These are phyloP conservation scores for Listronotus oregonensis DNA, from an alignment of 1,140 invertebrate genomes.

Conservation along the genomic window DNA sequence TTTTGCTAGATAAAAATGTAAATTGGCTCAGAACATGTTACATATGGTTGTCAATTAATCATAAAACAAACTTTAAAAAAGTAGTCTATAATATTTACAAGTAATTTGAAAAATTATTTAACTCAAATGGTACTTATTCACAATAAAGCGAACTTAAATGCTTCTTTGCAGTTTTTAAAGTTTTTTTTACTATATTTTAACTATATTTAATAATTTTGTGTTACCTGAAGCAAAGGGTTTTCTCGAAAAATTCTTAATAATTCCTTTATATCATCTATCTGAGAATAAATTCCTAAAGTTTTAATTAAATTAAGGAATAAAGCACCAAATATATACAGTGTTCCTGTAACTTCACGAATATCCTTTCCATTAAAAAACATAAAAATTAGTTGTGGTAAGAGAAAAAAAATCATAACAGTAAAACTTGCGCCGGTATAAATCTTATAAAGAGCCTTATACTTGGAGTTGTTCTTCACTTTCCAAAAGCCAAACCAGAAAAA, in stretches of 20 bases:
- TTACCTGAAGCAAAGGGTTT: slow-evolving; percentile 6
- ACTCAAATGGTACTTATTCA: no score
- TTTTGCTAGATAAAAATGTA: no score
- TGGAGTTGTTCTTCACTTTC: not conserved
- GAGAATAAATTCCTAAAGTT: not conserved
- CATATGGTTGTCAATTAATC: no score
- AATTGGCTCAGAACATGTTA: no score
- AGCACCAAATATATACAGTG: not conserved
- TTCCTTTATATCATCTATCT: not conserved
- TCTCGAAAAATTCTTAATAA: not conserved
- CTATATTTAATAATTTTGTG: no score
- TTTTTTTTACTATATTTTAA: no score
- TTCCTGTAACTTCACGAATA: slow-evolving; percentile 1
- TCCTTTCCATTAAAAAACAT: not conserved
- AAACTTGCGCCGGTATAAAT: not conserved
- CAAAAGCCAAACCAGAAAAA: not conserved
- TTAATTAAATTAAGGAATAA: slow-evolving; percentile 1
- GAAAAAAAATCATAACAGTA: not conserved
- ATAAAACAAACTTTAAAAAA: no score
- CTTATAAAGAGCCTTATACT: not conserved
- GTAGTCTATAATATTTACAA: no score
- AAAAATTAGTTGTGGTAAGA: not conserved
- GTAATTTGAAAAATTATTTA: no score
- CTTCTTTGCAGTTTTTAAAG: no score
- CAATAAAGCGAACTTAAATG: no score